phyloP scores from a whole-genome alignment of 2,113 vertebrate species.

The Circaetus cinerascens region DNA sequence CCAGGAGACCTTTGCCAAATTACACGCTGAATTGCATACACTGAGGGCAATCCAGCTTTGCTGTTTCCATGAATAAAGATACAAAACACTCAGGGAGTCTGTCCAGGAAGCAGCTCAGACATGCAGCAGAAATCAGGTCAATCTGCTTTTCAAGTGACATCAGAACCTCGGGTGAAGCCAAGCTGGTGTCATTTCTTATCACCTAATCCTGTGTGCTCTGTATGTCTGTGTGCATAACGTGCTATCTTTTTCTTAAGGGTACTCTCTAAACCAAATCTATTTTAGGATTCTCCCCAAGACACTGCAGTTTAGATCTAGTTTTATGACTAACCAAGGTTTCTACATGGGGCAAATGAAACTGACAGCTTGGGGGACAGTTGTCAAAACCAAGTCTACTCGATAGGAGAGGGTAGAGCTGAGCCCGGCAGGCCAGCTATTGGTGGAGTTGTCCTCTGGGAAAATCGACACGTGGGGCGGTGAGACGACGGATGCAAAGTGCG shows the following conservation, averaged over 20 bases:
- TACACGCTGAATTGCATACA: neutral
- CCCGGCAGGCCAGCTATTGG: neutral
- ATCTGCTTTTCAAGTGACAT: neutral
- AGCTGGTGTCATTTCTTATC: neutral
- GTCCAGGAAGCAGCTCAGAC: neutral
- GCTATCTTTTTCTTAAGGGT: neutral
- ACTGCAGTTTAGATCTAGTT: neutral
- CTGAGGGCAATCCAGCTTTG: neutral
- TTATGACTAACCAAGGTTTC: neutral
- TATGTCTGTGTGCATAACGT: fast-evolving
- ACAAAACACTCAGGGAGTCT: neutral
- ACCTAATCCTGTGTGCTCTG: neutral
- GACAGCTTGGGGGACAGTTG: neutral
- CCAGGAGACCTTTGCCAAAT: neutral
- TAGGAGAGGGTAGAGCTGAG: neutral
- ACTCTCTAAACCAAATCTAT: neutral
- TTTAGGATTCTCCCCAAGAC: neutral
- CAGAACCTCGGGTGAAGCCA: neutral
- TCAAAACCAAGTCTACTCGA: neutral
- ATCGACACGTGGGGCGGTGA: neutral
- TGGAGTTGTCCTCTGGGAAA: neutral
- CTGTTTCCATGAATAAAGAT: neutral
- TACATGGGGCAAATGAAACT: neutral
- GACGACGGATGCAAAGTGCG: neutral
- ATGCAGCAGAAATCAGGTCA: neutral